These are phyloP conservation scores for Scopus umbretta DNA, from an alignment of 2,113 vertebrate genomes.

Conservation along the genomic window DNA sequence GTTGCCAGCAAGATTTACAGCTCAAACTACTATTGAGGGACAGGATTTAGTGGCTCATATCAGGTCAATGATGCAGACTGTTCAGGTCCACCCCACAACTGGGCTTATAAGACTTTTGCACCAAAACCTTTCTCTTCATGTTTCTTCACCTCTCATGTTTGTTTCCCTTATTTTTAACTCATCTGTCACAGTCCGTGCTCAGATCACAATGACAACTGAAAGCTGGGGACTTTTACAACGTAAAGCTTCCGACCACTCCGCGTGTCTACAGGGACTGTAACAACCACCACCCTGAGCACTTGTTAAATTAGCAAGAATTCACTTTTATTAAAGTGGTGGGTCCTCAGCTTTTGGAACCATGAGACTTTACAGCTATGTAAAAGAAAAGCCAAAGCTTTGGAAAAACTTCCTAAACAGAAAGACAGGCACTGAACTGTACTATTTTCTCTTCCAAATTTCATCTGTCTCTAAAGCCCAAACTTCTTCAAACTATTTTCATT, in stretches of 20 bases:
- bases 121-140: neutral
- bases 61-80: neutral
- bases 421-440: neutral
- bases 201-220: neutral
- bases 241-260: neutral
- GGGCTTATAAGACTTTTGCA: neutral
- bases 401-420: neutral
- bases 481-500: constrained; percentile 54
- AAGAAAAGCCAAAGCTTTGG: neutral
- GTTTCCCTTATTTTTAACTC: neutral
- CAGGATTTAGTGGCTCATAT: neutral
- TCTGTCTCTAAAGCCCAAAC: constrained; percentile 47
- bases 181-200: neutral
- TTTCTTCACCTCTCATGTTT: neutral
- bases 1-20: neutral
- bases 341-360: neutral
- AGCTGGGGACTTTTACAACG: neutral
- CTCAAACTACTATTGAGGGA: neutral
- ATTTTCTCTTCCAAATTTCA: constrained; percentile 12
- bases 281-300: neutral
- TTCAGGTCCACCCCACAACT: neutral
- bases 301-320: neutral
- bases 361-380: neutral
- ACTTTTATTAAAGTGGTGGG: neutral
- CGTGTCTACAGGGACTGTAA: neutral